Base-by-base conservation (phyloP, 2,888 invertebrate species). In the Cheilosia pagana region DNA sequence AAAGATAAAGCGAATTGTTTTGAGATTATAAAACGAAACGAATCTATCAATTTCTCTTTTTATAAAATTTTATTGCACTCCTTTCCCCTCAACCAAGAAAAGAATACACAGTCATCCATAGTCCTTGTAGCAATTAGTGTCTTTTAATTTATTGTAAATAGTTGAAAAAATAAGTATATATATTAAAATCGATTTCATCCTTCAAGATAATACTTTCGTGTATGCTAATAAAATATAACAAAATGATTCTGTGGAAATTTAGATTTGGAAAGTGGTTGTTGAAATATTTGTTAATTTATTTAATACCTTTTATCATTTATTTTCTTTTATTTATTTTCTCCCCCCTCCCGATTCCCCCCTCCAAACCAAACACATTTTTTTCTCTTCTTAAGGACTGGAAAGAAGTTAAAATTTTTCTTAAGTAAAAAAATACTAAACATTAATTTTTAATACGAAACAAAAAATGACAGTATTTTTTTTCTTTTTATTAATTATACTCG, bases 401-500 rank as follows among this genome's bases (percentile, higher is more conserved):
- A 50, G 31, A 72, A 74, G 48, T 23, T 28, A 45, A 23, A 45
- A 50, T 43, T 60, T 71, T 52, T 81, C 50, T 28, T 63, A 65
- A 59, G 28, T 57, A 72, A 67, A 31, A 60, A 59, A 72, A 65
- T 57, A 67, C 59, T 72, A 23, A 72, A 63, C 19, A 59, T 63
- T 62, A 68, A 82, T 74, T 79, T 65, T 41, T 65, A 70, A 67
- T 68, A 78, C 45, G 63, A 83, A 78, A 83, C 83, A 83, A 83
- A 83, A 76, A 83, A 85, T 85, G 85, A 85, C 85, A 85, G 85
- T 85, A 85, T 85, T 85, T 85, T 81, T 85, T 79, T 23, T 85
- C 48, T 67, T 75, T 62, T 63, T 50, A 74, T 60, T 68, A 59
- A 21, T 50, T 14, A 43, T 70, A 39, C 50, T 50, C 50, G 43